Conservation (phyloP, 92 coral and sea anemone species). For the Nematostella vectensis region DNA sequence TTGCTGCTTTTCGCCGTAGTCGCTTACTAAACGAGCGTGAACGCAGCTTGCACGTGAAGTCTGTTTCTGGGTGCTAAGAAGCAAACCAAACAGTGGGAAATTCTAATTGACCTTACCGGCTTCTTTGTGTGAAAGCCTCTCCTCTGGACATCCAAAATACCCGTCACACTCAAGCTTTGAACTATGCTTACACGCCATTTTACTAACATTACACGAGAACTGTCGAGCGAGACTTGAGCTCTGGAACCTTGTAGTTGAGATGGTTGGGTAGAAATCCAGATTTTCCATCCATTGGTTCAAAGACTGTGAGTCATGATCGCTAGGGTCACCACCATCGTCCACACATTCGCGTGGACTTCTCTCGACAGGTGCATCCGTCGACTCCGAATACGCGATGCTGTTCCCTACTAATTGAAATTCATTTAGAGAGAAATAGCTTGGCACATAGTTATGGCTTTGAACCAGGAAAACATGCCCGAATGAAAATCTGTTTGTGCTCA, state of each 20-base stretch:
- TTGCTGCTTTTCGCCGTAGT: too few species aligned
- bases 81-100: too few species aligned
- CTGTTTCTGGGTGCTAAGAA: too few species aligned
- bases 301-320: constrained; percentile 1
- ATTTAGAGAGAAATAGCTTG: constrained; percentile 42
- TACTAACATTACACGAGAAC: constrained; percentile 66
- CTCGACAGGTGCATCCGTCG: constrained; percentile 18
- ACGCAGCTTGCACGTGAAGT: too few species aligned
- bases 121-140: constrained; percentile 22
- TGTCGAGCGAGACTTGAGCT: constrained; percentile 43
- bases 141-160: constrained; percentile 82
- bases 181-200: constrained; percentile 46
- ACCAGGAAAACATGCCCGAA: constrained; percentile 49
- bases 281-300: constrained; percentile 11
- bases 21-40: too few species aligned
- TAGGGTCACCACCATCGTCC: not conserved
- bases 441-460: constrained; percentile 52
- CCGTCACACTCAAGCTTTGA: constrained; percentile 68
- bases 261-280: constrained; percentile 11
- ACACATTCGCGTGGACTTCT: constrained; percentile 1
- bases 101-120: too few species aligned
- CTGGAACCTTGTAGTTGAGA: constrained; percentile 41
- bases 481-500: constrained; percentile 4
- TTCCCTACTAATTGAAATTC: constrained; percentile 56
- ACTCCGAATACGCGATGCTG: constrained; percentile 21